Evolutionary conservation across 1,140 invertebrate species (phyloP).

Genomic region (Drosophila sp.): DNA sequence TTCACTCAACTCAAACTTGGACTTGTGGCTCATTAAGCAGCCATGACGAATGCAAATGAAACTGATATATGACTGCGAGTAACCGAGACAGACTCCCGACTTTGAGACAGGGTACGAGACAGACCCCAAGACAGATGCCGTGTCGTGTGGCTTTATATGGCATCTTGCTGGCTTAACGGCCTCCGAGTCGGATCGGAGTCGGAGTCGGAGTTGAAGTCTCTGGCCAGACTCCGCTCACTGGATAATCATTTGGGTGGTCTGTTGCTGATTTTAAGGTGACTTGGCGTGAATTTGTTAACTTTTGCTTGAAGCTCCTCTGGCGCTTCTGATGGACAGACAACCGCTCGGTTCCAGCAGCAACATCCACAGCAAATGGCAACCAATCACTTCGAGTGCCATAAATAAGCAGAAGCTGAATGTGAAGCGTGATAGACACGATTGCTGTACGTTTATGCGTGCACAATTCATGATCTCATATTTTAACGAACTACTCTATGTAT

Average conservation of each 20-base stretch:
- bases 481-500: no score
- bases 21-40: slow-evolving; percentile 75
- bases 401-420: slow-evolving; percentile 37
- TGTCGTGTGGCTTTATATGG: slow-evolving; percentile 61
- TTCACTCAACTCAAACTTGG: slow-evolving; percentile 71
- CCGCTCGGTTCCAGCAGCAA: slow-evolving; percentile 13
- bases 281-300: slow-evolving; percentile 84
- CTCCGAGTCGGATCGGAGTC: slow-evolving; percentile 5
- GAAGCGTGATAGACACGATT: slow-evolving; percentile 5
- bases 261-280: slow-evolving; percentile 79
- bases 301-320: slow-evolving; percentile 54
- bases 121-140: slow-evolving; percentile 15
- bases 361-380: slow-evolving; percentile 2
- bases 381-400: slow-evolving; percentile 44
- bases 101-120: not conserved
- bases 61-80: slow-evolving; percentile 73
- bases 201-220: not conserved
- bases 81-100: slow-evolving; percentile 1
- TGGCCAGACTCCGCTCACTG: slow-evolving; percentile 11
- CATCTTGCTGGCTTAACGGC: slow-evolving; percentile 54
- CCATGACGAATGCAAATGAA: slow-evolving; percentile 81
- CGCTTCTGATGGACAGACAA: slow-evolving; percentile 36
- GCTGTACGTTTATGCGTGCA: slow-evolving; percentile 21
- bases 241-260: slow-evolving; percentile 73
- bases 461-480: not conserved